Percentiles rank a stretch among this genome's conserved stretches.
phyloP scores from a whole-genome alignment of 2,888 invertebrate genomes.

The Dynastes maya region DNA sequence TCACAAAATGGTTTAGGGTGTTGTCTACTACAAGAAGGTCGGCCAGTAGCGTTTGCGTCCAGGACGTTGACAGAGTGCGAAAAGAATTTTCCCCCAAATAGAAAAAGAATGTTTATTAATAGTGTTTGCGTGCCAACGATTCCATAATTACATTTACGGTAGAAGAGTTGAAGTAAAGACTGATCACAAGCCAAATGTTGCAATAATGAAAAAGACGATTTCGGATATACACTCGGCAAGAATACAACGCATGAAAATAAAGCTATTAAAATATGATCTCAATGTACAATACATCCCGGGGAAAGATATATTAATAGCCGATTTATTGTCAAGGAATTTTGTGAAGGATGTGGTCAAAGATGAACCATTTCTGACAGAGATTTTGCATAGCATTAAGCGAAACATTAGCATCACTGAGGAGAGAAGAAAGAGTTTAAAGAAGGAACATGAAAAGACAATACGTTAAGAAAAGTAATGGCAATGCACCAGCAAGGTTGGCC shows the following conservation, averaged over 20 bases:
- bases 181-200: constrained; percentile 4
- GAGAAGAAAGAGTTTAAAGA: not conserved
- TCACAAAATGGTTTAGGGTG: too few species aligned
- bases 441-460: not conserved
- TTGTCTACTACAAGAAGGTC: too few species aligned
- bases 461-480: not conserved
- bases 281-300: not conserved
- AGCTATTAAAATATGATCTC: constrained; percentile 20
- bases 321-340: not conserved
- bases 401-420: not conserved
- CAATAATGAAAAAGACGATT: not conserved
- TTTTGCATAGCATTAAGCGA: too few species aligned
- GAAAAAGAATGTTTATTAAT: constrained; percentile 16
- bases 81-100: constrained; percentile 9
- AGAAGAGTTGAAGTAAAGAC: constrained; percentile 3
- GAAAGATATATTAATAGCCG: not conserved
- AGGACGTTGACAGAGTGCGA: not conserved
- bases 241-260: constrained; percentile 12
- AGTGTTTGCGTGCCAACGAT: not conserved
- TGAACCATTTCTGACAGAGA: not conserved
- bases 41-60: not conserved
- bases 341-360: not conserved
- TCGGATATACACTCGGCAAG: not conserved
- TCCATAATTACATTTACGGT: constrained; percentile 10
- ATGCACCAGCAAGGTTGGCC: too few species aligned